A percentile compares a stretch with the other conserved stretches of the same genome.
phyloP scores from a whole-genome alignment of 2,888 invertebrate genomes.

The Quadroppia sp. region DNA sequence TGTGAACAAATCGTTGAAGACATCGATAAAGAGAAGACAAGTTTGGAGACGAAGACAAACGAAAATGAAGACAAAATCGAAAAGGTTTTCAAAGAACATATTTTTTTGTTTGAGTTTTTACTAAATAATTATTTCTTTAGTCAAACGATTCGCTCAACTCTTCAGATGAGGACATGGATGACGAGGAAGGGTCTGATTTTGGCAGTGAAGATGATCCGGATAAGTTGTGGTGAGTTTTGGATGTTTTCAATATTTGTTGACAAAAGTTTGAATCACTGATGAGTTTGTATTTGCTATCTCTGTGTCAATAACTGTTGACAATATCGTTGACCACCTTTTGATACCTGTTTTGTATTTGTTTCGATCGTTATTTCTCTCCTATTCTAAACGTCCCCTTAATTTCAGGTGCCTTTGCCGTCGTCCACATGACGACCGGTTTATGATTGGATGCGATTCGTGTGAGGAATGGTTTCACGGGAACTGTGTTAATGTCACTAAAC shows the following conservation, averaged over 20 bases:
- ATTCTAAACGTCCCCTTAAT: too few relatives aligned
- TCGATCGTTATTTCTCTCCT: too few relatives aligned
- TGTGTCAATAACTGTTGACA: neutral
- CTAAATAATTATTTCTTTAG: neutral
- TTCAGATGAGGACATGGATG: slow-evolving; percentile 17
- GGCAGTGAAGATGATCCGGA: slow-evolving; percentile 42
- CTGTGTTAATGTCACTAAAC: slow-evolving; percentile 87
- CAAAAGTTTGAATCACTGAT: neutral
- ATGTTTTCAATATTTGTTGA: neutral
- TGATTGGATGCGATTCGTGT: slow-evolving; percentile 94
- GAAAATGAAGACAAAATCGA: neutral
- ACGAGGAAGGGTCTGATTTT: slow-evolving; percentile 35
- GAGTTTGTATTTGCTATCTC: slow-evolving; percentile 14
- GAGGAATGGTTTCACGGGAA: slow-evolving; percentile 98
- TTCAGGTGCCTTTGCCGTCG: slow-evolving; percentile 76
- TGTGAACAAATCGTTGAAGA: neutral
- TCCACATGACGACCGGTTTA: slow-evolving; percentile 90
- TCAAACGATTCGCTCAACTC: neutral
- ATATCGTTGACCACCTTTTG: neutral
- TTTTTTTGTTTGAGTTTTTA: neutral
- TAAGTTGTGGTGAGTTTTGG: slow-evolving; percentile 56
- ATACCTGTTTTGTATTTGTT: neutral
- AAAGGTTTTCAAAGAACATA: neutral
- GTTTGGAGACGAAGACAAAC: neutral
- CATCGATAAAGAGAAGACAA: neutral